A percentile compares a stretch with the other conserved stretches of the same genome.
phyloP scores from a whole-genome alignment of 1,140 invertebrate genomes.

The Anastatus disparis region DNA sequence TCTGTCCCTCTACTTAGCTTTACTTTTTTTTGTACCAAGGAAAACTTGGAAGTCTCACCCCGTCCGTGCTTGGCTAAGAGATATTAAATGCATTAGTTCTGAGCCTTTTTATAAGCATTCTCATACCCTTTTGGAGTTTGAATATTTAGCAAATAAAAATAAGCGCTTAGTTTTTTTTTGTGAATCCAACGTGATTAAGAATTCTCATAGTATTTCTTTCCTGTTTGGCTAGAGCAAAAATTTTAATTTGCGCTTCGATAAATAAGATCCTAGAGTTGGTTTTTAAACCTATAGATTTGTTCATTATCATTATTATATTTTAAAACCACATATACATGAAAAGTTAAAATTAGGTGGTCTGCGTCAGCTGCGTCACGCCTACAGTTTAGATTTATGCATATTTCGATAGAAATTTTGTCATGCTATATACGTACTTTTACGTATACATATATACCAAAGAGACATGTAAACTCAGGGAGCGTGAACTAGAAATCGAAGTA shows the following conservation, averaged over 20 bases:
- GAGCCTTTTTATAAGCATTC: constrained; percentile 23
- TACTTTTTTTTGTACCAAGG: constrained; percentile 23
- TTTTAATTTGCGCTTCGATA: constrained; percentile 5
- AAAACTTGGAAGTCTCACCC: constrained; percentile 30
- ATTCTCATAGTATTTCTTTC: constrained; percentile 13
- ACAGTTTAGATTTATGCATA: no score
- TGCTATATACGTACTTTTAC: no score
- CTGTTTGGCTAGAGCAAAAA: constrained; percentile 11
- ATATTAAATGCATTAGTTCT: constrained; percentile 38
- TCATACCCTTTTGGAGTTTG: background rate
- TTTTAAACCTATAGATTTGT: no score
- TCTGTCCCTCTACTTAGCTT: constrained; percentile 29
- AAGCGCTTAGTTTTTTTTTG: background rate
- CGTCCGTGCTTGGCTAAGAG: background rate
- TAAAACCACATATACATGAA: no score
- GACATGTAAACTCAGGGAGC: no score
- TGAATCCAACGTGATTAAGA: constrained; percentile 23
- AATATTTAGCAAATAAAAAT: constrained; percentile 39
- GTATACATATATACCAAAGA: no score
- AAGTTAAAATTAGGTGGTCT: constrained; percentile 3
- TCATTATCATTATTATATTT: no score
- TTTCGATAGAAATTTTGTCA: no score
- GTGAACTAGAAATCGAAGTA: constrained; percentile 29
- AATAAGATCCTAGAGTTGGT: no score
- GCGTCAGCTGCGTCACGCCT: background rate